Evolutionary conservation across 2,888 invertebrate genomes (phyloP).

Genomic region (Lamellibrachia columna): DNA sequence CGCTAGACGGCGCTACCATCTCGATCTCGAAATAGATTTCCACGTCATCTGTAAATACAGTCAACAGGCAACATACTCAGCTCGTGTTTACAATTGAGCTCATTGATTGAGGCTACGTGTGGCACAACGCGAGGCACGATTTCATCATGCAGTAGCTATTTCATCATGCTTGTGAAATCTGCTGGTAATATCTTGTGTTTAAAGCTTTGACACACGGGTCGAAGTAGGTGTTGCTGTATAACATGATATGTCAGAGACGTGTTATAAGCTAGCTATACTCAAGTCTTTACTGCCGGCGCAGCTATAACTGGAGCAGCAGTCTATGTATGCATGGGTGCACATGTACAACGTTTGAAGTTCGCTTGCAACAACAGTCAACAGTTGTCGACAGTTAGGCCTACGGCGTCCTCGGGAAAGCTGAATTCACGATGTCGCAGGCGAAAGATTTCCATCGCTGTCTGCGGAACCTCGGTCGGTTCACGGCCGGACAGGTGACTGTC

Average conservation of each 20-base stretch:
- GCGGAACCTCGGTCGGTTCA: constrained; percentile 41
- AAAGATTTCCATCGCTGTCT: constrained; percentile 43
- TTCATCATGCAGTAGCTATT: neutral
- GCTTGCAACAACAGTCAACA: neutral
- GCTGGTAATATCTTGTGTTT: neutral
- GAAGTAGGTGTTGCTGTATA: neutral
- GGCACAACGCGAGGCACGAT: too few relatives aligned
- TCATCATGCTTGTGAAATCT: neutral
- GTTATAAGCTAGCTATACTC: too few relatives aligned
- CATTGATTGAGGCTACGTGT: too few relatives aligned
- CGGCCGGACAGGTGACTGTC: constrained; percentile 47
- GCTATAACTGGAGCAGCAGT: neutral
- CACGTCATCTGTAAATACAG: too few relatives aligned
- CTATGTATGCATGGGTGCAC: too few relatives aligned
- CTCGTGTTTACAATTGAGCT: too few relatives aligned
- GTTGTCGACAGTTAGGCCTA: neutral
- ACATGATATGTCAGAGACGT: neutral
- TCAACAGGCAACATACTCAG: too few relatives aligned
- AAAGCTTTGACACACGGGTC: neutral
- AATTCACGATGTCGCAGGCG: neutral
- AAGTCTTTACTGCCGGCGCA: neutral
- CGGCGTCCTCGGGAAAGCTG: neutral
- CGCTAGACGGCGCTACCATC: too few relatives aligned
- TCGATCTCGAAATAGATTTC: too few relatives aligned
- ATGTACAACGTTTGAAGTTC: neutral